phyloP scores from a whole-genome alignment of 2,888 invertebrate genomes.

The Apotomis betuletana region DNA sequence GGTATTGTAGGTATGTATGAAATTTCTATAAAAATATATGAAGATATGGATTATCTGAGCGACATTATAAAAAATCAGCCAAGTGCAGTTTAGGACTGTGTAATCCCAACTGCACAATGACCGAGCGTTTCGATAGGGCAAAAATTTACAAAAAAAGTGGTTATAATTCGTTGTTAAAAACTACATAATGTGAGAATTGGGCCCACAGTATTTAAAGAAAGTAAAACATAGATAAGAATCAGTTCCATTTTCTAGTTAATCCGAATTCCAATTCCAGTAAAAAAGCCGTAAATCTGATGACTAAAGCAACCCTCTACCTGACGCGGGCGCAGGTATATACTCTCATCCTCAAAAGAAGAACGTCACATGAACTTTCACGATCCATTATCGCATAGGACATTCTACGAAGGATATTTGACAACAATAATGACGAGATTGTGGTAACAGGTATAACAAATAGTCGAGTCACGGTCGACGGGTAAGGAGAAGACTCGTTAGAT shows the following conservation, averaged over 20 bases:
- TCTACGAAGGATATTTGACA: constrained; percentile 16
- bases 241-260: constrained; percentile 32
- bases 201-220: neutral
- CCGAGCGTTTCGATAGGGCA: no score
- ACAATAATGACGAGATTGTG: constrained; percentile 36
- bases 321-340: constrained; percentile 35
- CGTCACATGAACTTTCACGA: neutral
- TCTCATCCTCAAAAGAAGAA: neutral
- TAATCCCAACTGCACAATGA: no score
- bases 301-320: constrained; percentile 40
- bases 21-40: no score
- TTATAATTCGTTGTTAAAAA: no score
- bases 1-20: no score
- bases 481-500: neutral
- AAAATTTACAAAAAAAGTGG: no score
- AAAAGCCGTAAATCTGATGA: constrained; percentile 37
- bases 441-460: constrained; percentile 30
- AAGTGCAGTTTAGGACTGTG: no score
- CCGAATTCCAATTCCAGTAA: constrained; percentile 34
- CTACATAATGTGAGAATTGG: neutral
- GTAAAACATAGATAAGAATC: constrained; percentile 22
- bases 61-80: no score
- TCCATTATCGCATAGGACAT: neutral
- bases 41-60: no score
- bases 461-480: constrained; percentile 18